A percentile compares a stretch with the other conserved stretches of the same genome.
Evolutionary conservation across 2,888 invertebrate genomes (phyloP).

Genomic region (Papilio elwesi): DNA sequence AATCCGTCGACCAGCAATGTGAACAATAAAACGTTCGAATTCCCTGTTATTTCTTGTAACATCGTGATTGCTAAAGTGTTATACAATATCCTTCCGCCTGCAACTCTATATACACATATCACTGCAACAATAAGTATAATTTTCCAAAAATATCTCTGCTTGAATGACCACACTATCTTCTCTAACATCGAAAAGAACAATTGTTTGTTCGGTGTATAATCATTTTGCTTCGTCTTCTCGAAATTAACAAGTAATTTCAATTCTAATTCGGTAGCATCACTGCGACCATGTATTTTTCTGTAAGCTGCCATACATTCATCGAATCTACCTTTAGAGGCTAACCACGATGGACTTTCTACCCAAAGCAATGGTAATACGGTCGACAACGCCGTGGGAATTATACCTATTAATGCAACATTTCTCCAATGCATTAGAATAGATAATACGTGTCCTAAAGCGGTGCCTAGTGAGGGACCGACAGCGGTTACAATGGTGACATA

Average conservation of each 20-base stretch:
- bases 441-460: constrained; percentile 43
- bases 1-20: constrained; percentile 45
- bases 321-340: constrained; percentile 47
- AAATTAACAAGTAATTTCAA: constrained; percentile 28
- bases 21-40: constrained; percentile 42
- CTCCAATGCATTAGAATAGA: constrained; percentile 46
- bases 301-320: constrained; percentile 42
- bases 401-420: constrained; percentile 44
- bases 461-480: constrained; percentile 43
- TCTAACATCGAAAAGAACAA: constrained; percentile 10
- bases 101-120: constrained; percentile 42
- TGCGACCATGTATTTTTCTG: constrained; percentile 39
- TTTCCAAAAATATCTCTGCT: constrained; percentile 43
- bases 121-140: constrained; percentile 36
- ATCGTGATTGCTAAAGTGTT: constrained; percentile 45
- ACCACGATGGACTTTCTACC: constrained; percentile 48
- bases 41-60: constrained; percentile 45
- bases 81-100: constrained; percentile 43
- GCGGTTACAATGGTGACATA: constrained; percentile 43
- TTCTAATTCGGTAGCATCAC: constrained; percentile 35
- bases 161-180: constrained; percentile 38
- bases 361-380: constrained; percentile 43
- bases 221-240: constrained; percentile 19
- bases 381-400: constrained; percentile 41
- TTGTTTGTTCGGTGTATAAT: constrained; percentile 30